Conservation (phyloP, 2,797 vertebrate species). For the Peromyscus eremicus region DNA sequence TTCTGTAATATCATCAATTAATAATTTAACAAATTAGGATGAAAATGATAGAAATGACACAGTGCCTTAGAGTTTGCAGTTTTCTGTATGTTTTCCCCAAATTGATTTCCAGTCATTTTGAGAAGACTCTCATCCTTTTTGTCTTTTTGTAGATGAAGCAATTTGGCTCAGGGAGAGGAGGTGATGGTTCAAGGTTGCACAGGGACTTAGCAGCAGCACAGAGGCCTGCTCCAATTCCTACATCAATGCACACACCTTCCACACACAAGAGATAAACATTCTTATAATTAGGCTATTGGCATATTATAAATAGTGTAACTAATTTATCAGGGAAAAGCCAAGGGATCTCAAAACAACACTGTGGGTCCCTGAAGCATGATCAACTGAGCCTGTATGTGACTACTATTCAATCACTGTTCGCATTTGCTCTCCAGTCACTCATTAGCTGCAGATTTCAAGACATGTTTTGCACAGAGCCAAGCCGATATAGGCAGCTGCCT, state of each 20-base stretch:
- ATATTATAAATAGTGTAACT: slow-evolving; percentile 82
- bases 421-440: slow-evolving; percentile 76
- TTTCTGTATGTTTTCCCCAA: background rate
- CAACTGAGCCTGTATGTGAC: slow-evolving; percentile 79
- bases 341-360: slow-evolving; percentile 81
- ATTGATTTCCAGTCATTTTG: background rate
- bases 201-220: background rate
- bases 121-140: background rate
- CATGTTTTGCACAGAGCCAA: slow-evolving; percentile 55
- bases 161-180: background rate
- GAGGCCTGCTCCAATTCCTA: background rate
- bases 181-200: background rate
- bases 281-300: slow-evolving; percentile 82
- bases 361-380: slow-evolving; percentile 81
- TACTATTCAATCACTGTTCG: slow-evolving; percentile 81
- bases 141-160: background rate
- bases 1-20: slow-evolving; percentile 36
- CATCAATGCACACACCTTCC: background rate
- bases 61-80: background rate
- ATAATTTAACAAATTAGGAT: background rate
- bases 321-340: slow-evolving; percentile 79
- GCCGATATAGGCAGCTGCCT: background rate
- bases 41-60: background rate
- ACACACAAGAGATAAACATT: slow-evolving; percentile 73
- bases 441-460: slow-evolving; percentile 79